These are phyloP conservation scores for Rhagoletis pomonella DNA, from an alignment of 1,140 invertebrate species.

Conservation along the genomic window DNA sequence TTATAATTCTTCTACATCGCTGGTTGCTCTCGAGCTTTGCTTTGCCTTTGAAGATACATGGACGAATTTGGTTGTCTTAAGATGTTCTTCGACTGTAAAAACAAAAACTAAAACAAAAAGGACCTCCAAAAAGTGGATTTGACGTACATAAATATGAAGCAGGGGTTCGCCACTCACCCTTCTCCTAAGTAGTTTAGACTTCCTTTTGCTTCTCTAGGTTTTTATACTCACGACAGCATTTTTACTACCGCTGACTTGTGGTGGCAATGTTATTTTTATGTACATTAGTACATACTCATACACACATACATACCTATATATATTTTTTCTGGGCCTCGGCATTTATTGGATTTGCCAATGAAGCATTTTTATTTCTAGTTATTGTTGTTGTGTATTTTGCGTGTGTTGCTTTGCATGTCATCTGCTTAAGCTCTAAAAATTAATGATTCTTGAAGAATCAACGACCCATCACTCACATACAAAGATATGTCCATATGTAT, in stretches of 20 bases:
- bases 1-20: constrained; percentile 13
- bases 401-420: constrained; percentile 53
- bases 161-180: background rate
- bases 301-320: no score
- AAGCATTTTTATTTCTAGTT: constrained; percentile 19
- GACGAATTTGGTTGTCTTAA: constrained; percentile 11
- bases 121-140: background rate
- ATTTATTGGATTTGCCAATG: constrained; percentile 26
- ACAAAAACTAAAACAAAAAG: constrained; percentile 28
- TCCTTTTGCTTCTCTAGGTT: background rate
- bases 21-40: constrained; percentile 1
- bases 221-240: background rate
- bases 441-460: constrained; percentile 55
- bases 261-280: constrained; percentile 4
- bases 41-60: constrained; percentile 7
- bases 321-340: background rate
- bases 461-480: constrained; percentile 3
- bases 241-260: background rate
- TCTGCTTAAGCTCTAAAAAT: constrained; percentile 57
- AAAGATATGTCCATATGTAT: background rate
- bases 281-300: no score
- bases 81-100: background rate
- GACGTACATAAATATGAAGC: background rate
- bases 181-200: background rate
- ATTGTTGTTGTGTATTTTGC: constrained; percentile 37